A percentile compares a stretch with the other conserved stretches of the same genome.
Conservation (phyloP, 2,797 vertebrate species). For the Liasis olivaceus region DNA sequence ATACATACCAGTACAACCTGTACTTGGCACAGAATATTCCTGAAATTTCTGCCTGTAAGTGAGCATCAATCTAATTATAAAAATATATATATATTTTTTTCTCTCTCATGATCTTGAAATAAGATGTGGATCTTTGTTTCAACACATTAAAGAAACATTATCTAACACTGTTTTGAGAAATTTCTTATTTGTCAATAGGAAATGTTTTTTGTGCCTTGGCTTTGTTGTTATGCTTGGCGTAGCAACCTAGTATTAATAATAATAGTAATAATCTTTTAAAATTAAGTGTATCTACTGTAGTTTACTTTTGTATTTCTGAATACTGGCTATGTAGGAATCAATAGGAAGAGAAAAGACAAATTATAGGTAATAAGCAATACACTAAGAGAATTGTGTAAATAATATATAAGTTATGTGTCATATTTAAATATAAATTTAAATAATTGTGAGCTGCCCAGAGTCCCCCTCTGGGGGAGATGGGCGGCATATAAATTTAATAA, state of each 20-base stretch:
- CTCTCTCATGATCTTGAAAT: background rate
- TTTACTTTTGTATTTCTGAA: background rate
- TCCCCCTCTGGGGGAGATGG: no score
- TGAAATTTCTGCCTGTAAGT: background rate
- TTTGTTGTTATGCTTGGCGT: background rate
- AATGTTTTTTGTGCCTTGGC: background rate
- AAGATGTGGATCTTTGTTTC: conserved; percentile 1
- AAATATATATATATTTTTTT: background rate
- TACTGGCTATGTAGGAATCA: background rate
- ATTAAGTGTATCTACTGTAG: background rate
- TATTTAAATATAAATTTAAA: background rate
- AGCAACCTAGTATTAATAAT: background rate
- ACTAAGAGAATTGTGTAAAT: background rate
- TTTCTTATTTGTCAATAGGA: background rate
- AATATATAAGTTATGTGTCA: background rate
- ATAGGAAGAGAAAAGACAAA: background rate
- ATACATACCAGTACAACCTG: background rate
- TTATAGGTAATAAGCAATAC: background rate
- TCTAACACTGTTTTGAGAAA: background rate
- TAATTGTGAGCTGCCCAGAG: no score
- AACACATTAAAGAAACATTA: background rate
- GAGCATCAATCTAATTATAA: background rate
- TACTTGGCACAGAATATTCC: background rate
- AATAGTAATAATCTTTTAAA: background rate
- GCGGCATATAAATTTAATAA: no score